Evolutionary conservation across 2,797 vertebrate genomes (phyloP).

Genomic region (Macrochelys suwanniensis): DNA sequence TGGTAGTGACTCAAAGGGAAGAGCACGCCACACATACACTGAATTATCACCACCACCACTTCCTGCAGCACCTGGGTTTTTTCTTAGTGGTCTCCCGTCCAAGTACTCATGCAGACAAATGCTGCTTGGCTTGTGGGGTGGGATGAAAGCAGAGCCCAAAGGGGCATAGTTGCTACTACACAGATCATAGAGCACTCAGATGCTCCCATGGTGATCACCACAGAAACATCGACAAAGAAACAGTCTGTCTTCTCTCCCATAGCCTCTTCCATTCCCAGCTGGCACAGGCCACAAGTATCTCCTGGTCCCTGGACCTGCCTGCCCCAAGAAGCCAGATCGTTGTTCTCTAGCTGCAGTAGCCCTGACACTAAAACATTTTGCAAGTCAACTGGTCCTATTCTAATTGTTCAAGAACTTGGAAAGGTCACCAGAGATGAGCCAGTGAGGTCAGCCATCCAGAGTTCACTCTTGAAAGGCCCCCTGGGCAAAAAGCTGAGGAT

Average conservation of each 20-base stretch:
- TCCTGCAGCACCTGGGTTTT: background rate
- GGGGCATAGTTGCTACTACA: background rate
- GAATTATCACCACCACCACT: background rate
- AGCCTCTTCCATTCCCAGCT: background rate
- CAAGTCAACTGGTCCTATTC: background rate
- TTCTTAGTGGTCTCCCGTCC: background rate
- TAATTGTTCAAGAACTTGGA: background rate
- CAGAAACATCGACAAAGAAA: background rate
- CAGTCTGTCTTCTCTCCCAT: background rate
- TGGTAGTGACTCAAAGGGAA: background rate
- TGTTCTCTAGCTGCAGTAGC: background rate
- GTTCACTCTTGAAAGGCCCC: background rate
- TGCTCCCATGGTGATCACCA: background rate
- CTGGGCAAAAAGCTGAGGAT: background rate
- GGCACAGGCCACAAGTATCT: background rate
- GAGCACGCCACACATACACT: background rate
- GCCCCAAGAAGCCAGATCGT: background rate
- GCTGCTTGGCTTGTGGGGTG: background rate
- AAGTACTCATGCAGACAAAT: background rate
- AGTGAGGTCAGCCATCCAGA: background rate
- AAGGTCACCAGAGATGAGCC: background rate
- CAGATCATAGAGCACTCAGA: background rate
- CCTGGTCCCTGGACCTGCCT: background rate
- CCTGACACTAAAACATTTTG: background rate
- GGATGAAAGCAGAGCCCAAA: background rate